These are phyloP conservation scores for Micromys minutus DNA, from an alignment of 2,113 vertebrate genomes.

Conservation along the genomic window DNA sequence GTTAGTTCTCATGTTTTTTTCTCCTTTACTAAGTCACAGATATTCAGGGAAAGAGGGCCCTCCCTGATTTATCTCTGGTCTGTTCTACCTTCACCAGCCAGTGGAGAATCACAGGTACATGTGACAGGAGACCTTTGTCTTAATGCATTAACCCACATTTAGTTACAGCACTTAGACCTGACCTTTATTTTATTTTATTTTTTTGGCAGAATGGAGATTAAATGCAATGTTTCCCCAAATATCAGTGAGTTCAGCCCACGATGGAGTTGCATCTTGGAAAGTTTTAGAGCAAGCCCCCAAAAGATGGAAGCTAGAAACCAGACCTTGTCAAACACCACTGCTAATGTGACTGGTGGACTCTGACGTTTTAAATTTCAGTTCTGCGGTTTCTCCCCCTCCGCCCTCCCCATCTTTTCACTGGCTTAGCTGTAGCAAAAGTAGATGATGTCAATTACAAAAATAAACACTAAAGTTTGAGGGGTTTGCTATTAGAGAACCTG, in stretches of 20 bases:
- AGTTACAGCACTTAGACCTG: background rate
- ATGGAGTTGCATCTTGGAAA: conserved; percentile 22
- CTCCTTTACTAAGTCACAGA: background rate
- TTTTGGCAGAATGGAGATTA: background rate
- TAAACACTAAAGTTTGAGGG: background rate
- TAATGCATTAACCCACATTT: background rate
- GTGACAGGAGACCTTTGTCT: background rate
- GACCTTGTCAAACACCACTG: background rate
- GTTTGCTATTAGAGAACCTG: background rate
- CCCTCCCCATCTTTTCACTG: background rate
- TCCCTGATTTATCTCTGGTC: background rate
- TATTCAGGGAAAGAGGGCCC: background rate
- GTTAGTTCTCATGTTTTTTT: background rate
- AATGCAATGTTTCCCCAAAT: background rate
- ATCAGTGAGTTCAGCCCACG: background rate
- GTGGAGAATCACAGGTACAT: background rate
- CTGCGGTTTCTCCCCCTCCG: background rate
- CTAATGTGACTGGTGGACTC: background rate
- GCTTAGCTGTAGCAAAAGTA: background rate
- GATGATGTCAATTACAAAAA: background rate
- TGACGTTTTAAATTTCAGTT: background rate
- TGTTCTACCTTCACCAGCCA: background rate
- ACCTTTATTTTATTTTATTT: too few species aligned
- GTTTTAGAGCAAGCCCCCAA: background rate
- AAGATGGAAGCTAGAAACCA: background rate